Conservation (phyloP, 2,888 invertebrate genomes). For the Hyposoter dolosus region DNA sequence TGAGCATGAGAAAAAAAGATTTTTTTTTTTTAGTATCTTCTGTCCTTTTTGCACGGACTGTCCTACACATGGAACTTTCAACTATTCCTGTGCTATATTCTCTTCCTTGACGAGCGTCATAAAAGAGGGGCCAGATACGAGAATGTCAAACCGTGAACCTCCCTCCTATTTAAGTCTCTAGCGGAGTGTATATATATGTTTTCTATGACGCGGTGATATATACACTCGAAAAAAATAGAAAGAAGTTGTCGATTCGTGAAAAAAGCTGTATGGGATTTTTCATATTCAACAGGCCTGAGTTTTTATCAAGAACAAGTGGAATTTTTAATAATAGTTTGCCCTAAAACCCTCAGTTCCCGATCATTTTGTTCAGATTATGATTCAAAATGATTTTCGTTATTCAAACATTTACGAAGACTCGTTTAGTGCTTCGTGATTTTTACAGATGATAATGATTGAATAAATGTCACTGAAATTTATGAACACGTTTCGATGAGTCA, state of each 20-base stretch:
- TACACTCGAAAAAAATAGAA: neutral
- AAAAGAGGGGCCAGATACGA: slow-evolving; percentile 31
- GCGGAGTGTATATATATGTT: neutral
- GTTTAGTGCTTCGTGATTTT: neutral
- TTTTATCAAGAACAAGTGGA: neutral
- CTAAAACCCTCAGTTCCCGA: neutral
- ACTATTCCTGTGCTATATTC: neutral
- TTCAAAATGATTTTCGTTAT: neutral
- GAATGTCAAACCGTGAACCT: slow-evolving; percentile 25
- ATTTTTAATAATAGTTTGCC: neutral
- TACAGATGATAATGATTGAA: neutral
- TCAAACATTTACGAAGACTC: neutral
- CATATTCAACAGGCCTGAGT: neutral
- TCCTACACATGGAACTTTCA: neutral
- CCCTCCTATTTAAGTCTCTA: slow-evolving; percentile 19
- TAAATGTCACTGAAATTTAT: neutral
- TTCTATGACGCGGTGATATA: neutral
- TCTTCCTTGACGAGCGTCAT: slow-evolving; percentile 21
- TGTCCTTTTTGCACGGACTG: neutral
- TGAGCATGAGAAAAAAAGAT: neutral
- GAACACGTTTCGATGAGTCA: neutral
- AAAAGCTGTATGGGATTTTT: neutral
- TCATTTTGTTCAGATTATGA: neutral
- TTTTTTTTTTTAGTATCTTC: neutral
- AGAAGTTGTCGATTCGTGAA: neutral